Base-by-base conservation (phyloP, 1,140 invertebrate species). In the Gonatopus flavifemur region DNA sequence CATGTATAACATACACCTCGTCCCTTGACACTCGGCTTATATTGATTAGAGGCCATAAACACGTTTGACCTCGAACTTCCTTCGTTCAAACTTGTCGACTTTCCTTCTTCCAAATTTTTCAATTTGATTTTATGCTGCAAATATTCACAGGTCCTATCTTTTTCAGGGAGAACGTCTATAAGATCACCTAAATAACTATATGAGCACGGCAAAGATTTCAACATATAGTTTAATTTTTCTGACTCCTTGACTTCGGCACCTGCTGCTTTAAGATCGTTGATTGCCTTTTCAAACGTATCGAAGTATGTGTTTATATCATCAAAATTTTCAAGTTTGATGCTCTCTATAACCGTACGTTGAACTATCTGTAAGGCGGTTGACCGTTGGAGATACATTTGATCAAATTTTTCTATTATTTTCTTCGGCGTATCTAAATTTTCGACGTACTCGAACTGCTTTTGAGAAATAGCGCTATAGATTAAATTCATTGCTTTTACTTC, bases 101-200 rank as follows among this genome's bases (percentile, higher is more conserved):
- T 25, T 9, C 30, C 16, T 33, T 25, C 6, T 10, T 38, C 28
- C 8, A 33, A 3, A 18, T 33, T 45, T 33, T 15, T 25, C 16
- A 18, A 12, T 35, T 35, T 45, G n/a, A 37, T 46, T 46, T 46
- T 46, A 21, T 15, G 21, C 12, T 37, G 18, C 12, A 37, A 3
- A 46, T 46, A 46, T 13, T 46, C 44, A 8, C 10, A 30, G 2
- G 9, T 46, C 32, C 18, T 7, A n/a, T 37, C 44, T 13, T 13
- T 19, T 37, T 46, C 32, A n/a, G 30, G 30, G 12, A 46, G 20
- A n/a, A 21, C 19, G 24, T 46, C 41, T 3, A 68, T 59, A n/a
- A 68, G 55, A 31, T 73, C 70, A n/a, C 63, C 60, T 16, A 70
- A 68, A 36, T 71, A 40, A 42, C 61, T 70, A 12, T 52, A 61